phyloP scores from a whole-genome alignment of 2,888 invertebrate genomes.

The Blera fallax region DNA sequence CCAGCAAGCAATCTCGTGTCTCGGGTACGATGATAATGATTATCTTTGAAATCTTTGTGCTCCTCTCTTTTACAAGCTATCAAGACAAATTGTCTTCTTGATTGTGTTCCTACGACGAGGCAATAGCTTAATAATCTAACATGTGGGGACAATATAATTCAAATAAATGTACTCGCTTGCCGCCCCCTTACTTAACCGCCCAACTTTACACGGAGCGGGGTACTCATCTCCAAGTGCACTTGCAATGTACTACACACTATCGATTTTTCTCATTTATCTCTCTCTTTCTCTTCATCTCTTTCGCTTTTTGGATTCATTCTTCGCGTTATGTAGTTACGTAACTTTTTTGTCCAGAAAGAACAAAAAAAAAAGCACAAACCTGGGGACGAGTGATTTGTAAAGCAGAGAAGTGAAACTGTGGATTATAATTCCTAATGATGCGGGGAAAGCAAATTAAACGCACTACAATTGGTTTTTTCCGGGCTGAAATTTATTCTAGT shows the following conservation, averaged over 20 bases:
- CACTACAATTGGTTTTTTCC: constrained; percentile 82
- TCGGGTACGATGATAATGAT: constrained; percentile 49
- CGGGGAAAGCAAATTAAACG: constrained; percentile 78
- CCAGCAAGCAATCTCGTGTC: constrained; percentile 43
- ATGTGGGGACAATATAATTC: constrained; percentile 68
- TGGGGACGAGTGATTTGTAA: constrained; percentile 45
- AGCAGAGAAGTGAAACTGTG: constrained; percentile 67
- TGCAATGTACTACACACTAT: constrained; percentile 48
- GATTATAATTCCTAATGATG: constrained; percentile 71
- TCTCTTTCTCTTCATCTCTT: not conserved
- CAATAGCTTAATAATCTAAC: constrained; percentile 61
- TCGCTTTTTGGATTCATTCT: constrained; percentile 8
- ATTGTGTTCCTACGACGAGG: constrained; percentile 53
- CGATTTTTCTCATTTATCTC: constrained; percentile 46
- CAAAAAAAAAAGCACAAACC: constrained; percentile 12
- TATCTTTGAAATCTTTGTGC: constrained; percentile 66
- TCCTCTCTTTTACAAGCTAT: constrained; percentile 70
- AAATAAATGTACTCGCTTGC: constrained; percentile 51
- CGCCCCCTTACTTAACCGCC: constrained; percentile 60
- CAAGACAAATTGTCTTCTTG: constrained; percentile 69
- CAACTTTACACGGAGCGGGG: constrained; percentile 49
- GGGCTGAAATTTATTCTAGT: constrained; percentile 76
- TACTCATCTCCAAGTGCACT: constrained; percentile 46
- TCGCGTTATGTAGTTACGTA: constrained; percentile 42
- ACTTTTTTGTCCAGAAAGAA: constrained; percentile 18